Evolutionary conservation across 2,888 invertebrate species (phyloP).

Genomic region (Anthrax anthrax): DNA sequence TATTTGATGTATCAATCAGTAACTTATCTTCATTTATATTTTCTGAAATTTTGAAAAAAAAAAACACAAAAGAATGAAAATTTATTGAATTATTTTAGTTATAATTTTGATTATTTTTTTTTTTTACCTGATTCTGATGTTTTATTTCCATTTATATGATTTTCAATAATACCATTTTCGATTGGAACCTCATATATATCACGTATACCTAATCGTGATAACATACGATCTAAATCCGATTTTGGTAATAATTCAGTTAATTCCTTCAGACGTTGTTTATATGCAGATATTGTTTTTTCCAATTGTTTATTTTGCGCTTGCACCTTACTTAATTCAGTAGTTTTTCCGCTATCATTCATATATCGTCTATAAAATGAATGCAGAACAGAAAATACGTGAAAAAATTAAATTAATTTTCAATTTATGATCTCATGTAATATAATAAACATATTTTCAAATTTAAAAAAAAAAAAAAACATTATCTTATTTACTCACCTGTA

Average conservation of each 20-base stretch:
- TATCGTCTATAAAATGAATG: conserved; percentile 50
- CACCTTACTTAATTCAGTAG: conserved; percentile 73
- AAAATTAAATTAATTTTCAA: no score
- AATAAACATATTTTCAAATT: no score
- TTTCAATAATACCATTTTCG: conserved; percentile 14
- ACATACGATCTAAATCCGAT: conserved; percentile 34
- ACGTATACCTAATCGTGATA: conserved; percentile 40
- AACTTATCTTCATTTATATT: conserved; percentile 26
- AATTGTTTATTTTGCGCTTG: conserved; percentile 78
- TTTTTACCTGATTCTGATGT: conserved; percentile 28
- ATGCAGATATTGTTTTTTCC: conserved; percentile 71
- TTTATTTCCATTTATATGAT: conserved; percentile 26
- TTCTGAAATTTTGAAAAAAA: conserved; percentile 7
- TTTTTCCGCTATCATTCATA: conserved; percentile 80
- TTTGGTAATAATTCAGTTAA: conserved; percentile 36
- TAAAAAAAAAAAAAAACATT: no score
- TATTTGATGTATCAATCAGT: conserved; percentile 30
- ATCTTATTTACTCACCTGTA: conserved; percentile 68
- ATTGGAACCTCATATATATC: conserved; percentile 38
- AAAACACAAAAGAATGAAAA: background rate
- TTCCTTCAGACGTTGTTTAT: conserved; percentile 66
- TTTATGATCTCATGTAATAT: no score
- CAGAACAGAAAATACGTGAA: background rate
- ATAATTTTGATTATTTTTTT: conserved; percentile 1
- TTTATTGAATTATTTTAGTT: background rate